These are phyloP conservation scores for Eulemur rufifrons DNA, from an alignment of 2,113 vertebrate species.

Conservation along the genomic window DNA sequence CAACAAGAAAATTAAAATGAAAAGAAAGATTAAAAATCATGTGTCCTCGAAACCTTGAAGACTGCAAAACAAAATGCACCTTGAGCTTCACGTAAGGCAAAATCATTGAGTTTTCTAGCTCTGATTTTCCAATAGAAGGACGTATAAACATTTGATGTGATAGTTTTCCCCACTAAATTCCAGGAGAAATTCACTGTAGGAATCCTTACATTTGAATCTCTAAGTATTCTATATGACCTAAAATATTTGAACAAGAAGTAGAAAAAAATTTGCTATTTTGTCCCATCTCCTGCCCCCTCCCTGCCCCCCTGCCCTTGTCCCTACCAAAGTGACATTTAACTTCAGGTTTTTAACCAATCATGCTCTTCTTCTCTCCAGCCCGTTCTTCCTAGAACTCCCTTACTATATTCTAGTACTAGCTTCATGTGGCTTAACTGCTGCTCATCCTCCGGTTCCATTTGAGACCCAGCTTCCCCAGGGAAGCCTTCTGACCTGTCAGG, in stretches of 20 bases:
- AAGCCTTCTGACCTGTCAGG: background rate
- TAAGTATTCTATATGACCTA: background rate
- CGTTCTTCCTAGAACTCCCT: background rate
- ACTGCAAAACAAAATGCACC: background rate
- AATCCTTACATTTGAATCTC: background rate
- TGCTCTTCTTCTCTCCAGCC: background rate
- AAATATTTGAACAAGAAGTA: background rate
- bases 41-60: background rate
- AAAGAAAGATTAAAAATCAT: background rate
- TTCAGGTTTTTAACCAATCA: background rate
- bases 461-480: background rate
- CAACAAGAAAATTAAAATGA: slow-evolving; percentile 35
- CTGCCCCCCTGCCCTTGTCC: background rate
- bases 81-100: background rate
- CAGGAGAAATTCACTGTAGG: background rate
- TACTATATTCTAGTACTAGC: background rate
- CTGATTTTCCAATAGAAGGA: background rate
- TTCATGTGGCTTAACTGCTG: background rate
- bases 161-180: background rate
- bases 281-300: background rate
- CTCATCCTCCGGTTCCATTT: background rate
- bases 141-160: background rate
- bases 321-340: background rate
- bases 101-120: background rate
- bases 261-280: background rate